Percentiles rank a stretch among this genome's conserved stretches.
phyloP scores from a whole-genome alignment of 2,888 invertebrate genomes.

The Galerucella nymphaeae region DNA sequence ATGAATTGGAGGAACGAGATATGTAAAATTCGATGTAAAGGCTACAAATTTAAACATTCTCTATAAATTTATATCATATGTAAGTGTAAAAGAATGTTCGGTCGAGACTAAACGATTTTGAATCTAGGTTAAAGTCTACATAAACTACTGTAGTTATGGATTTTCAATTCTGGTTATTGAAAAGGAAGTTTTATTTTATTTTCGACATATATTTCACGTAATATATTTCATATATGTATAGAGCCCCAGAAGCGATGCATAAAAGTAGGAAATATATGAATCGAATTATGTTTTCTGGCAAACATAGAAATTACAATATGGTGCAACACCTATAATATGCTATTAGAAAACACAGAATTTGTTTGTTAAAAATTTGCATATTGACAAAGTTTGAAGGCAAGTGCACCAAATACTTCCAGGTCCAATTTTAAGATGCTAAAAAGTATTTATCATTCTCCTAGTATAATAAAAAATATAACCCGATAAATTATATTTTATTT shows the following conservation, averaged over 20 bases:
- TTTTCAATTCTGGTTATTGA: slow-evolving; percentile 33
- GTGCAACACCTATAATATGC: too few species aligned
- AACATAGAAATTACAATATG: neutral
- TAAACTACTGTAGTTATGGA: slow-evolving; percentile 35
- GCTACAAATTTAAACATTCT: slow-evolving; percentile 25
- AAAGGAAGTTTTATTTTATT: slow-evolving; percentile 19
- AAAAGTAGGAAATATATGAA: neutral
- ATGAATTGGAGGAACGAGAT: slow-evolving; percentile 10
- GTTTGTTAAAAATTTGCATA: too few species aligned
- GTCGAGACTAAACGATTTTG: slow-evolving; percentile 18
- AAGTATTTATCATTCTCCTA: too few species aligned
- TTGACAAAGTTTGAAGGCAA: too few species aligned
- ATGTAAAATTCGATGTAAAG: slow-evolving; percentile 11
- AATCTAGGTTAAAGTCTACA: slow-evolving; percentile 28
- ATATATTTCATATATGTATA: slow-evolving; percentile 8
- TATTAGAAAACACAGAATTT: too few species aligned
- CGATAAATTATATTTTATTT: neutral
- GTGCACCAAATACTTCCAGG: too few species aligned
- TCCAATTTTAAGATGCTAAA: too few species aligned
- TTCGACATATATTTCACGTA: slow-evolving; percentile 9
- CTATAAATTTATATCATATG: slow-evolving; percentile 24
- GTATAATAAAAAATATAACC: too few species aligned
- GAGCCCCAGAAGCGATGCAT: neutral
- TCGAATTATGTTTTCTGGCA: neutral
- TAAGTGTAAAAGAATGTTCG: slow-evolving; percentile 17